These are phyloP conservation scores for Lissonota sp. DNA, from an alignment of 2,888 invertebrate genomes.

Conservation along the genomic window DNA sequence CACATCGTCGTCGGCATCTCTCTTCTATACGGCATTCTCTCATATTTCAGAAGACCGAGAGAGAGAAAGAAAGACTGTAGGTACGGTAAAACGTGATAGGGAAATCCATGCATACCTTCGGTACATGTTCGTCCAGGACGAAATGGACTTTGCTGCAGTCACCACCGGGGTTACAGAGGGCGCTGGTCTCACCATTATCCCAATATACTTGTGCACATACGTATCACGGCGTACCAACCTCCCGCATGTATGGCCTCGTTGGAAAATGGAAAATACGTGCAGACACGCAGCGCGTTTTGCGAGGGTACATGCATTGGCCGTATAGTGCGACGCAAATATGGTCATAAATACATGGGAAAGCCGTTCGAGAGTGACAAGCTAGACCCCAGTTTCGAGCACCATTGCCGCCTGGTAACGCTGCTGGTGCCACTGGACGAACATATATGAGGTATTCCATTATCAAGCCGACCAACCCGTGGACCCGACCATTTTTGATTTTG, in stretches of 20 bases:
- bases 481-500: too few relatives aligned
- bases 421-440: constrained; percentile 51
- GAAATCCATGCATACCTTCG: constrained; percentile 53
- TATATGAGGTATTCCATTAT: constrained; percentile 13
- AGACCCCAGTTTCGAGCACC: constrained; percentile 56
- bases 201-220: constrained; percentile 19
- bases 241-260: constrained; percentile 48
- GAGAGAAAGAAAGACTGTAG: constrained; percentile 19
- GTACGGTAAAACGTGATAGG: constrained; percentile 29
- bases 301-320: constrained; percentile 49
- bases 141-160: constrained; percentile 45
- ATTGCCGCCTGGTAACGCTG: constrained; percentile 47
- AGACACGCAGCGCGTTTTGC: constrained; percentile 47
- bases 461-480: too few relatives aligned
- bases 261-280: constrained; percentile 63
- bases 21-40: constrained; percentile 20
- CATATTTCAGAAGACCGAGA: background rate
- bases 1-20: constrained; percentile 36
- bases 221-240: constrained; percentile 21
- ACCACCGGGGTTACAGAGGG: constrained; percentile 34
- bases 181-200: constrained; percentile 29
- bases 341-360: constrained; percentile 67
- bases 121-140: constrained; percentile 28
- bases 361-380: constrained; percentile 69
- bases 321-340: constrained; percentile 61